Percentiles rank a stretch among this genome's conserved stretches.
Conservation (phyloP, 2,888 invertebrate species). For the Argynnis bischoffii region DNA sequence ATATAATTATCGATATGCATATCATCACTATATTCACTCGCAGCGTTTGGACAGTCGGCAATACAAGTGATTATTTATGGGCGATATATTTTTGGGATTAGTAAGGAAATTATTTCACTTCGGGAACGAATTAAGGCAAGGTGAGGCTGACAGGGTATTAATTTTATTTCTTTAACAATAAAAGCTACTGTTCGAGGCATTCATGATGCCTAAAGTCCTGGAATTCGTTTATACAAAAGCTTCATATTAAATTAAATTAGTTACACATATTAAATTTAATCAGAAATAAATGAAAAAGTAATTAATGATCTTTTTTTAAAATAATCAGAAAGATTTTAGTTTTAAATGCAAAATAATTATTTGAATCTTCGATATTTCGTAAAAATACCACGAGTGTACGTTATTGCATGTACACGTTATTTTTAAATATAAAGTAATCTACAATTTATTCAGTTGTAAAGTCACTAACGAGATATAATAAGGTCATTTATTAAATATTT, state of each 20-base stretch:
- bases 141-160: constrained; percentile 49
- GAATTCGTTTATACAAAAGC: constrained; percentile 1
- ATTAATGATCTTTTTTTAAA: not conserved
- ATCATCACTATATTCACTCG: constrained; percentile 43
- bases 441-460: constrained; percentile 21
- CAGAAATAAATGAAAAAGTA: not conserved
- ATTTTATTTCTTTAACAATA: constrained; percentile 50
- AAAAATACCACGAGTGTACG: not conserved
- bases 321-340: too few species aligned
- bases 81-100: constrained; percentile 78
- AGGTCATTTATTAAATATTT: constrained; percentile 31
- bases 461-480: constrained; percentile 22
- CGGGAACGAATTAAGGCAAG: constrained; percentile 56
- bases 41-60: constrained; percentile 67
- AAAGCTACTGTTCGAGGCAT: constrained; percentile 41
- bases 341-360: not conserved
- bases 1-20: too few species aligned
- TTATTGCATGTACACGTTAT: not conserved
- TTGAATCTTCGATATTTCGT: not conserved
- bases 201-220: constrained; percentile 13
- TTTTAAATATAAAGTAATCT: constrained; percentile 15
- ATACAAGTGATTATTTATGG: constrained; percentile 72
- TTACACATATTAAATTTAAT: constrained; percentile 14
- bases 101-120: constrained; percentile 76
- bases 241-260: constrained; percentile 11